phyloP scores from a whole-genome alignment of 2,888 invertebrate genomes.

The Bellardia pandia region DNA sequence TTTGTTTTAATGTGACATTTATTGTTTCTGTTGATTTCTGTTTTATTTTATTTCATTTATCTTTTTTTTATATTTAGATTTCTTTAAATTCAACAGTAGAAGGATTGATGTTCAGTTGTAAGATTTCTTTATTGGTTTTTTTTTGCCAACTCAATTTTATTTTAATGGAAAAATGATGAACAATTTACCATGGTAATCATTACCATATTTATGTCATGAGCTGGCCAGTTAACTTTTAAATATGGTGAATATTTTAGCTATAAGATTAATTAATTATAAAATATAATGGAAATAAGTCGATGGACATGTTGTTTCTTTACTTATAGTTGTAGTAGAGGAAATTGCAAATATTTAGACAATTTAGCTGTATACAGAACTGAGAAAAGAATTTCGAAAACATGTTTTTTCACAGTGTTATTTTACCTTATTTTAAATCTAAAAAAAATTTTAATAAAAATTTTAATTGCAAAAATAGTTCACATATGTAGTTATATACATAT shows the following conservation, averaged over 20 bases:
- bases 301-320: slow-evolving; percentile 4
- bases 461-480: too few relatives aligned
- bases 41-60: slow-evolving; percentile 7
- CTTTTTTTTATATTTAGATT: slow-evolving; percentile 44
- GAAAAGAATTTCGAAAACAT: too few relatives aligned
- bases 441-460: too few relatives aligned
- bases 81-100: slow-evolving; percentile 38
- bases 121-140: slow-evolving; percentile 19
- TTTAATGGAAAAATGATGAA: slow-evolving; percentile 50
- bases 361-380: background rate
- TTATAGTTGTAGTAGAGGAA: background rate
- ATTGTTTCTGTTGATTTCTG: slow-evolving; percentile 61
- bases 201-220: slow-evolving; percentile 61
- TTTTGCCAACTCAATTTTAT: slow-evolving; percentile 24
- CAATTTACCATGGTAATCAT: slow-evolving; percentile 61
- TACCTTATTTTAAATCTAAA: too few relatives aligned
- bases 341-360: background rate
- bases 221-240: slow-evolving; percentile 45
- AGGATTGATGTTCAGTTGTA: slow-evolving; percentile 36
- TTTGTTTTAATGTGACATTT: slow-evolving; percentile 72
- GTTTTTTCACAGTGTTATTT: too few relatives aligned
- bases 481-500: too few relatives aligned
- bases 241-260: slow-evolving; percentile 37
- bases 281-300: background rate
- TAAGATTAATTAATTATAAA: slow-evolving; percentile 63